These are phyloP conservation scores for Jordanella pulchra DNA, from an alignment of 2,797 vertebrate species.

Conservation along the genomic window DNA sequence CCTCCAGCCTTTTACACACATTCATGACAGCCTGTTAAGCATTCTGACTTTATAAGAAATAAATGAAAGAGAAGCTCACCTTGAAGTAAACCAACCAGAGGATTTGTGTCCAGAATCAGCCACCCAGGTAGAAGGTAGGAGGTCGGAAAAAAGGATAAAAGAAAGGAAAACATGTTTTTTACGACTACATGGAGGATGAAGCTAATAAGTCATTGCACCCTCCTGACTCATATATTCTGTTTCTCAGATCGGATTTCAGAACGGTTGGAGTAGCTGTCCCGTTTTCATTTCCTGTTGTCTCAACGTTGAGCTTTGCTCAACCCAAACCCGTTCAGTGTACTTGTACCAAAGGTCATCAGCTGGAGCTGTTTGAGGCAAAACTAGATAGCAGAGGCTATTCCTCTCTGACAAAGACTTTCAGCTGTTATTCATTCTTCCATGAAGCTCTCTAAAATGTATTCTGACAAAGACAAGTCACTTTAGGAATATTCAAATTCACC, in stretches of 20 bases:
- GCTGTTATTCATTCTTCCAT: neutral
- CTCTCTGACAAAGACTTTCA: slow-evolving; percentile 13
- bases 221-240: slow-evolving; percentile 10
- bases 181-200: neutral
- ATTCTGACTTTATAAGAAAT: neutral
- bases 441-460: neutral
- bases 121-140: slow-evolving; percentile 67
- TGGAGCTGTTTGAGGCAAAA: slow-evolving; percentile 39
- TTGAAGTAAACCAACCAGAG: slow-evolving; percentile 78
- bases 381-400: slow-evolving; percentile 46
- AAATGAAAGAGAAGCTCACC: slow-evolving; percentile 63
- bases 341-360: slow-evolving; percentile 68
- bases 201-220: slow-evolving; percentile 2
- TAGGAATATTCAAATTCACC: neutral
- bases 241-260: slow-evolving; percentile 11
- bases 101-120: slow-evolving; percentile 70
- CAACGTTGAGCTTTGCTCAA: slow-evolving; percentile 40
- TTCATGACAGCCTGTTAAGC: neutral
- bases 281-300: slow-evolving; percentile 42
- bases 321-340: slow-evolving; percentile 23
- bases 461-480: neutral
- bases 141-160: slow-evolving; percentile 71
- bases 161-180: slow-evolving; percentile 68
- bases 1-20: neutral
- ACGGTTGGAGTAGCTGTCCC: slow-evolving; percentile 5